Conservation (phyloP, 2,797 vertebrate species). For the Pelodytes ibericus region DNA sequence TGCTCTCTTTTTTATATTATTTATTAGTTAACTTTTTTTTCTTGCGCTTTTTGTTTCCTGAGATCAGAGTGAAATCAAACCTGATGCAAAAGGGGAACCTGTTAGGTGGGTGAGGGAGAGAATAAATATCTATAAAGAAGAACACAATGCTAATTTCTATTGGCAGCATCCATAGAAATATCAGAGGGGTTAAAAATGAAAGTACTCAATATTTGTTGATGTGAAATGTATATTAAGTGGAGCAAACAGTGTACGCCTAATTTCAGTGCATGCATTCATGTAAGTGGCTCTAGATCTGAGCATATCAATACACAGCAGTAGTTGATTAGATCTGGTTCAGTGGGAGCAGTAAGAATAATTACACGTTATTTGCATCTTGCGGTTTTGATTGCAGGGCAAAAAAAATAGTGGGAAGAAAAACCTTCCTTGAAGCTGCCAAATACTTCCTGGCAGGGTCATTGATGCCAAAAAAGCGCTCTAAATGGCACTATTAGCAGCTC, state of each 20-base stretch:
- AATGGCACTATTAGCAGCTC: conserved; percentile 25
- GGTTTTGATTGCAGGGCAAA: conserved; percentile 34
- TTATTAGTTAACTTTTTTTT: too few relatives aligned
- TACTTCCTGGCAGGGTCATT: conserved; percentile 36
- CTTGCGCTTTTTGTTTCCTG: too few relatives aligned
- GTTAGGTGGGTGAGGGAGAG: too few relatives aligned
- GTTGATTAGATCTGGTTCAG: conserved; percentile 37
- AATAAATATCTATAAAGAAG: too few relatives aligned
- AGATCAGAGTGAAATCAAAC: too few relatives aligned
- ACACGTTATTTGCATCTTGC: conserved; percentile 25
- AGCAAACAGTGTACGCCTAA: neutral
- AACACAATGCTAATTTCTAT: too few relatives aligned
- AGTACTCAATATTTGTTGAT: neutral
- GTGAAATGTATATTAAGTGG: neutral
- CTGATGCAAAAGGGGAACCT: too few relatives aligned
- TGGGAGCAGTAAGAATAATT: conserved; percentile 50
- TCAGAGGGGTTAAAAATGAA: too few relatives aligned
- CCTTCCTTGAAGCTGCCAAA: conserved; percentile 18
- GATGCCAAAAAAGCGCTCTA: conserved; percentile 28
- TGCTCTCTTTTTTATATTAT: too few relatives aligned
- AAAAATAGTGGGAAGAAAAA: conserved; percentile 19
- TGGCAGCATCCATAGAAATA: too few relatives aligned
- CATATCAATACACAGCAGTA: conserved; percentile 23
- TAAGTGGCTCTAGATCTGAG: neutral
- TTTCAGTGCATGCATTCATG: conserved; percentile 23